These are phyloP conservation scores for Phasia obesa DNA, from an alignment of 2,888 invertebrate genomes.

Conservation along the genomic window DNA sequence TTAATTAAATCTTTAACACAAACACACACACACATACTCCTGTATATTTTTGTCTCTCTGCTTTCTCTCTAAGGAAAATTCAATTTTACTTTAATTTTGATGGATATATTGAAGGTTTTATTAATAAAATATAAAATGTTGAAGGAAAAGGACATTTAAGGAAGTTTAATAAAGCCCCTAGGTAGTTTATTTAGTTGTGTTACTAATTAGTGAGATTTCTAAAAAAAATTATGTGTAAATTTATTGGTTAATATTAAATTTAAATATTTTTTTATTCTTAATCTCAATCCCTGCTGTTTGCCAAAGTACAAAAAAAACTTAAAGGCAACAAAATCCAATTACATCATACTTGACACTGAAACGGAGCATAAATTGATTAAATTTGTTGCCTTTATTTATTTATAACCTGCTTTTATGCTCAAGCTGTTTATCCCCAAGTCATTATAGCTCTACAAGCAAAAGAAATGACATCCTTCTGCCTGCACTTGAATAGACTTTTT, in stretches of 20 bases:
- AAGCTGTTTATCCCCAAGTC: constrained; percentile 1
- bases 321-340: constrained; percentile 63
- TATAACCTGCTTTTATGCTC: constrained; percentile 32
- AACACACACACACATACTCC: background rate
- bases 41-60: too few relatives aligned
- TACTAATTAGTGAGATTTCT: too few relatives aligned
- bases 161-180: background rate
- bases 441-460: constrained; percentile 28
- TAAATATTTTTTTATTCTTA: background rate
- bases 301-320: background rate
- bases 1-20: constrained; percentile 67
- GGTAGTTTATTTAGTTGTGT: too few relatives aligned
- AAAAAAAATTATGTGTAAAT: too few relatives aligned
- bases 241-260: too few relatives aligned
- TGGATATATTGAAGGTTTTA: constrained; percentile 4
- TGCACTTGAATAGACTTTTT: constrained; percentile 53
- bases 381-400: constrained; percentile 59
- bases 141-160: background rate
- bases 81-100: constrained; percentile 24
- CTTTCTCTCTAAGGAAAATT: background rate
- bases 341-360: constrained; percentile 66
- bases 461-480: constrained; percentile 1
- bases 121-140: background rate
- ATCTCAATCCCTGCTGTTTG: background rate
- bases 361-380: constrained; percentile 66